Evolutionary conservation across 2,113 vertebrate species (phyloP), one percentile per base, ranked within the genome.

Genomic region (Xyrauchen texanus): DNA sequence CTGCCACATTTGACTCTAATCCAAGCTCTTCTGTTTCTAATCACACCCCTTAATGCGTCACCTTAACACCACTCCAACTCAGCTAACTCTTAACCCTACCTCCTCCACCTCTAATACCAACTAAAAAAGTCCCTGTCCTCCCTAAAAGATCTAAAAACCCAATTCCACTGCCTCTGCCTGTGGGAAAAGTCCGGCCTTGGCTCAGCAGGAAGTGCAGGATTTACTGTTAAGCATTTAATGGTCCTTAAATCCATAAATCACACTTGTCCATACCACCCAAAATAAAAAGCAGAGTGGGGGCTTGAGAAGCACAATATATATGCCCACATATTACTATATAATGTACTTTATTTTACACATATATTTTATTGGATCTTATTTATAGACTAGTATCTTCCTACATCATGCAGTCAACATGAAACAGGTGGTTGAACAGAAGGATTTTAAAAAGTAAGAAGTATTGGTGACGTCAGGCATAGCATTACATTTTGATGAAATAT

Each of bases 211-310:
- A 81, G 58, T 57, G n/a, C 4, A 8, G 52, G 61, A 72, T 82
- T 81, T 81, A 81, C 79, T 6, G 75, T 51, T 61, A 46, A 58
- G 34, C 9, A 8, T 81, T 81, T 84, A 81, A 81, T 78, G 70
- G 49, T 47, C 76, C 79, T 65, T 64, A 53, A 76, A 68, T 70
- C 76, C 79, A 67, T 77, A 73, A 68, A 64, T 81, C 75, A 81
- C 79, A 68, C 64, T 68, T 61, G 60, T 75, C 76, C 52, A 71
- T 81, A 77, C 79, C 66, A 81, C 68, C 73, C 78, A 81, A 68
- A 83, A 72, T 65, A 71, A 63, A 67, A 66, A 53, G 8, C 8
- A 10, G 51, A 53, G 8, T 5, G 52, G 42, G 42, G 55, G 63
- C 53, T 16, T 13, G 4, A 55, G 52, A 57, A 51, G 51, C 5